A percentile compares a stretch with the other conserved stretches of the same genome.
Evolutionary conservation across 2,797 vertebrate genomes (phyloP).

Genomic region (Eulemur mongoz): DNA sequence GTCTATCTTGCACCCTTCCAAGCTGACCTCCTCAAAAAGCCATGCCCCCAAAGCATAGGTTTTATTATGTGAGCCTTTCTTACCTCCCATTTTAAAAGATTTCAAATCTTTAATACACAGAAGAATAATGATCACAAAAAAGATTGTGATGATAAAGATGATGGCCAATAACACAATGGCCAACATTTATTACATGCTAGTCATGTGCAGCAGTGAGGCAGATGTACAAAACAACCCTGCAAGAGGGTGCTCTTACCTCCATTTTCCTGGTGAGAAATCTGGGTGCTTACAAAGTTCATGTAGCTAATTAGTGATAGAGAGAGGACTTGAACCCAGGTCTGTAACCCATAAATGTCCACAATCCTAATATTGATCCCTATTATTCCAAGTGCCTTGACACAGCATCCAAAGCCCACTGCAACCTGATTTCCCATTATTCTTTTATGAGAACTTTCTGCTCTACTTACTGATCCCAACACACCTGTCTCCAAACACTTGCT

Average conservation of each 20-base stretch:
- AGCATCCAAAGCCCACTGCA: not conserved
- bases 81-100: not conserved
- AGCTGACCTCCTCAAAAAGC: not conserved
- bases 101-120: not conserved
- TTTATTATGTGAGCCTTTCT: not conserved
- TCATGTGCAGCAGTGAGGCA: not conserved
- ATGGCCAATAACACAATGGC: not conserved
- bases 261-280: not conserved
- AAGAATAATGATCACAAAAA: not conserved
- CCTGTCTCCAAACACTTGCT: not conserved
- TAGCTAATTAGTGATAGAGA: not conserved
- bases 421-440: not conserved
- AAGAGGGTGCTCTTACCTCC: not conserved
- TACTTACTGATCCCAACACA: not conserved
- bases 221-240: not conserved
- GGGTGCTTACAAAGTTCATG: not conserved
- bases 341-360: not conserved
- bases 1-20: not conserved
- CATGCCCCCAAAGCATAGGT: not conserved
- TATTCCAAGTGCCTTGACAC: not conserved
- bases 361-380: not conserved
- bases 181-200: not conserved
- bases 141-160: not conserved
- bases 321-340: not conserved
- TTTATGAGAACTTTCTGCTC: not conserved